Conservation (phyloP, 2,113 vertebrate genomes). For the Eira barbara region DNA sequence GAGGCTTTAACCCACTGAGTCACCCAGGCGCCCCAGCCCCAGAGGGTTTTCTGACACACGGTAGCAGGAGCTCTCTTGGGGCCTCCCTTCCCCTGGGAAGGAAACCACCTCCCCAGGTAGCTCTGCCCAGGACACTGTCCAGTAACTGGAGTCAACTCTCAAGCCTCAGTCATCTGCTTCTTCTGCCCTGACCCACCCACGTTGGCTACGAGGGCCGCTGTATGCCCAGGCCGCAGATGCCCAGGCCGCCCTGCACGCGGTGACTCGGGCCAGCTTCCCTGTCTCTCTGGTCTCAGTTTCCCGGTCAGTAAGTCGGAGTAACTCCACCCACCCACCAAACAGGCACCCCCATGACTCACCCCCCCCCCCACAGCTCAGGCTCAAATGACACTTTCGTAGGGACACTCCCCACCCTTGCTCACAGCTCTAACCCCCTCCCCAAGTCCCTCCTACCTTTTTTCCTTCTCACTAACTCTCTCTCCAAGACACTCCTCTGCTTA, state of each 20-base stretch:
- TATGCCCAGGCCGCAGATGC: background rate
- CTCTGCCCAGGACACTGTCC: background rate
- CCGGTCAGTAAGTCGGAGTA: background rate
- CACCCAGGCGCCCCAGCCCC: too few species aligned
- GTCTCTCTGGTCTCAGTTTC: background rate
- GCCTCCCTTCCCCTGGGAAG: background rate
- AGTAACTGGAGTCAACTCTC: background rate
- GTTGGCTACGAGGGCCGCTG: background rate
- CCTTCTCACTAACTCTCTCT: background rate
- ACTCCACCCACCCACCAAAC: background rate
- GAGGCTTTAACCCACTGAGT: too few species aligned
- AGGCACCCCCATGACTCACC: background rate
- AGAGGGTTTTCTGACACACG: background rate
- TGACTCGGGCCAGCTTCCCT: background rate
- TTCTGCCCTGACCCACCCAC: background rate
- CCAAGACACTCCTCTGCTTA: too few species aligned
- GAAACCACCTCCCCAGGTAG: background rate
- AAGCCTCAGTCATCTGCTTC: background rate
- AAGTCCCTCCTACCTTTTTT: fast-evolving
- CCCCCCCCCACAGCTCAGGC: background rate
- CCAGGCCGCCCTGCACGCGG: background rate
- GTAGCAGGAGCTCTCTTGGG: background rate
- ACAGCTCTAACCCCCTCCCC: background rate
- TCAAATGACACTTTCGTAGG: background rate
- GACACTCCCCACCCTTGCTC: background rate